A percentile compares a stretch with the other conserved stretches of the same genome.
Evolutionary conservation across 2,888 invertebrate genomes (phyloP).

Genomic region (Ectropis crepuscularia): DNA sequence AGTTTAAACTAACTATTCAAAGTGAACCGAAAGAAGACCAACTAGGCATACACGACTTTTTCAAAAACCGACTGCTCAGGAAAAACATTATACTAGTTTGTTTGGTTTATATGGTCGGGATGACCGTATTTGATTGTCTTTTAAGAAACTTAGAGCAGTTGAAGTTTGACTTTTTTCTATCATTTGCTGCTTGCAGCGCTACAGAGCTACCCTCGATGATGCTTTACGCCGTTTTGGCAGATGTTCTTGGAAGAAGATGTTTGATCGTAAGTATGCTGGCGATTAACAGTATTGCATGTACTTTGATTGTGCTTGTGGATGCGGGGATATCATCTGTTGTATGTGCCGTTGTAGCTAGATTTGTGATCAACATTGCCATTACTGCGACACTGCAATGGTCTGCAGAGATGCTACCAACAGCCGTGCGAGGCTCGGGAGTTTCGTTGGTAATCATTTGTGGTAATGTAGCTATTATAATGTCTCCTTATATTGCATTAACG

Average conservation of each 20-base stretch:
- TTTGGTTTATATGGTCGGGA: slow-evolving; percentile 57
- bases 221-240: slow-evolving; percentile 59
- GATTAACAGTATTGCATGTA: slow-evolving; percentile 53
- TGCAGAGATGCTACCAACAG: slow-evolving; percentile 61
- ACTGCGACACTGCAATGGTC: slow-evolving; percentile 60
- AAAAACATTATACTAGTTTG: slow-evolving; percentile 57
- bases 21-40: slow-evolving; percentile 47
- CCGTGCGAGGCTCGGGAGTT: slow-evolving; percentile 61
- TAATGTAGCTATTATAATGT: slow-evolving; percentile 56
- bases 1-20: slow-evolving; percentile 51
- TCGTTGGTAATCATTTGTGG: slow-evolving; percentile 60
- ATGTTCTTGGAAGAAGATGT: slow-evolving; percentile 63
- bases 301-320: slow-evolving; percentile 52
- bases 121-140: slow-evolving; percentile 59
- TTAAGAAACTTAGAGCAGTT: slow-evolving; percentile 60
- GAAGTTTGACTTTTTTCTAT: slow-evolving; percentile 62
- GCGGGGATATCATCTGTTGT: slow-evolving; percentile 54
- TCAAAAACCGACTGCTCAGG: slow-evolving; percentile 57
- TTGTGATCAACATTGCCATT: slow-evolving; percentile 59
- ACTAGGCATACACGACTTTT: slow-evolving; percentile 50
- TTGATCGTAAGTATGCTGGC: slow-evolving; percentile 50
- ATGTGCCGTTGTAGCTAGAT: slow-evolving; percentile 62
- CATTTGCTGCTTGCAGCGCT: slow-evolving; percentile 60
- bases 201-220: slow-evolving; percentile 64
- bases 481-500: slow-evolving; percentile 67